Evolutionary conservation across 2,888 invertebrate species (phyloP), one percentile per base, ranked within the genome.

Genomic region (Micoletzkya japonica): DNA sequence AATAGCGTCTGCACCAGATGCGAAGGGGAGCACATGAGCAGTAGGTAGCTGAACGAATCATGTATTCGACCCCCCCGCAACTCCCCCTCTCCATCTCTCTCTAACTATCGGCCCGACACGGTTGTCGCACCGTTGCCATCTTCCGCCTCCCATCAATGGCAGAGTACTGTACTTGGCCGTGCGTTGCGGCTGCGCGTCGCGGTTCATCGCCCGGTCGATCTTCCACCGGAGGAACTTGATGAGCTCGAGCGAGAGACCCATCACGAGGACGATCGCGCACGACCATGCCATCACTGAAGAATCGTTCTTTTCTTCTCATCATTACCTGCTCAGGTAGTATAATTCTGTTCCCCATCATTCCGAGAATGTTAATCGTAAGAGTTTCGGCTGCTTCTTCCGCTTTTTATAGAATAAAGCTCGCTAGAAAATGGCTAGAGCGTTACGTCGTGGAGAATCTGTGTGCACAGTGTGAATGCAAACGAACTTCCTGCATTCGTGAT

Each of bases 241-340:
- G 7, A 74, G 63, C 63, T 84, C 84, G 28, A 81, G 67, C 4
- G 75, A 28, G 7, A 84, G 44, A 6, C 76, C 81, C 30, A 78
- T 71, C 1, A 73, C 50, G 28, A 78, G 77, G 10, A 84, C 72
- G 37, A 82, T 73, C 10, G 71, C 20, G 70, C 84, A 82, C 7
- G 77, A 76, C 69, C 71, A 72, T 30, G 79, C 69, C 81, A 83
- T 81, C 34, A 74, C 83, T 83, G 70, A 57, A 76, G 69, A 50
- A 37, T 10, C 50, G 63, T 4, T 28, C 17, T 36, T 54, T 54
- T n/a, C n/a, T n/a, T n/a, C n/a, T n/a, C n/a, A n/a, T n/a, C n/a
- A n/a, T n/a, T n/a, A n/a, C n/a, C n/a, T n/a, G n/a, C n/a, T n/a
- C n/a, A n/a, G n/a, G n/a, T n/a, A n/a, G n/a, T n/a, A n/a, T n/a